phyloP scores from a whole-genome alignment of 2,797 vertebrate genomes.

The Lindbergichthys nudifrons region DNA sequence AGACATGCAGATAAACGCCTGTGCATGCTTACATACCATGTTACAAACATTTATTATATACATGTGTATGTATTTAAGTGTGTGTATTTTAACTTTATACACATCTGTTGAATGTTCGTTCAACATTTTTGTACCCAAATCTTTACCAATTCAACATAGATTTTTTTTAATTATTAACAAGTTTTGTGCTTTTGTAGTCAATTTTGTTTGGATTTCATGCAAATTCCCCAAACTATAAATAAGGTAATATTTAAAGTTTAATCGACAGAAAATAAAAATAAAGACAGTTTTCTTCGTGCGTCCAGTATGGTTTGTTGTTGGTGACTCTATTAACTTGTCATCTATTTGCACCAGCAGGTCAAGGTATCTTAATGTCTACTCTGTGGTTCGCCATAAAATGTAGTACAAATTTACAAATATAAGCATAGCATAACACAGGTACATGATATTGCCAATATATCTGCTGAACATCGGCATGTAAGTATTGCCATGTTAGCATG shows the following conservation, averaged over 20 bases:
- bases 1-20: slow-evolving; percentile 23
- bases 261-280: not conserved
- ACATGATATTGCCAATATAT: too few relatives aligned
- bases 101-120: slow-evolving; percentile 2
- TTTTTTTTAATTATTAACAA: not conserved
- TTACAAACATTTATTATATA: not conserved
- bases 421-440: too few relatives aligned
- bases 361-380: not conserved
- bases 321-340: not conserved
- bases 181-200: not conserved
- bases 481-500: not conserved
- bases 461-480: not conserved
- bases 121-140: not conserved
- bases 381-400: not conserved
- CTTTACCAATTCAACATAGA: not conserved
- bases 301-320: not conserved
- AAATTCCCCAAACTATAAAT: not conserved
- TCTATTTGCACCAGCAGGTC: not conserved
- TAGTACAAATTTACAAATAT: too few relatives aligned
- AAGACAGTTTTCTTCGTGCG: not conserved
- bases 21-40: slow-evolving; percentile 12
- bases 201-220: not conserved
- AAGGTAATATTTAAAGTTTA: not conserved
- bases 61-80: not conserved
- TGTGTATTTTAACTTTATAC: not conserved